Conservation (phyloP, 2,888 invertebrate genomes). For the Aleiodes alternator region DNA sequence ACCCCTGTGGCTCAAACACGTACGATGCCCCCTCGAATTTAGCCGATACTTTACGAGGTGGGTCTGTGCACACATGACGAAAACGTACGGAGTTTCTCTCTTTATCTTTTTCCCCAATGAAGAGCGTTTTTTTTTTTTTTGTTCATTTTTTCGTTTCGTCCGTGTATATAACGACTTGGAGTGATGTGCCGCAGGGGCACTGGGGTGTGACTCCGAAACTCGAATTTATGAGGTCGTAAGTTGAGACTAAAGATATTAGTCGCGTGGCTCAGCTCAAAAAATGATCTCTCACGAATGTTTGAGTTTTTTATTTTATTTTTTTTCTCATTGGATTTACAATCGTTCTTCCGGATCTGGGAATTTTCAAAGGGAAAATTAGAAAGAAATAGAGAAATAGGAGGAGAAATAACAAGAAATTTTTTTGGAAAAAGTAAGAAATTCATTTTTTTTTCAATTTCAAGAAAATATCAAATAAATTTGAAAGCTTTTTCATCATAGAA, state of each 20-base stretch:
- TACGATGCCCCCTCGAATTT: constrained; percentile 47
- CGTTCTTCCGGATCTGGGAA: constrained; percentile 51
- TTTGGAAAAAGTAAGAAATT: not conserved
- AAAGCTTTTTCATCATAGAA: constrained; percentile 5
- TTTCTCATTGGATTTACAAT: constrained; percentile 41
- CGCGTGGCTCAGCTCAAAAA: constrained; percentile 57
- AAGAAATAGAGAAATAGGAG: not conserved
- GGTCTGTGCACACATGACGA: constrained; percentile 49
- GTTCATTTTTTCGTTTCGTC: not conserved
- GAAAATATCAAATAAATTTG: not conserved
- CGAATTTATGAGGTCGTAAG: constrained; percentile 63
- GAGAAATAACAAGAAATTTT: not conserved
- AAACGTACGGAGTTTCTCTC: constrained; percentile 30
- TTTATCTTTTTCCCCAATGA: constrained; percentile 22
- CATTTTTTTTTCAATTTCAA: not conserved
- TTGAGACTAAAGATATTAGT: constrained; percentile 52
- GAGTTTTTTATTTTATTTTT: constrained; percentile 6
- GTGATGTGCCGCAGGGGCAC: constrained; percentile 41
- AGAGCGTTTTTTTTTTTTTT: not conserved
- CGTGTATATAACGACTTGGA: constrained; percentile 36
- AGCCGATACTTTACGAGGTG: constrained; percentile 59
- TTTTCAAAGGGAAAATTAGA: constrained; percentile 33
- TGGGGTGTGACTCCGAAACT: constrained; percentile 54
- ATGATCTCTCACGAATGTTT: constrained; percentile 39
- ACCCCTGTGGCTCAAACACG: constrained; percentile 42